Percentiles rank a stretch among this genome's conserved stretches.
These are phyloP conservation scores for Anguilla anguilla DNA, from an alignment of 2,797 vertebrate genomes.

Conservation along the genomic window DNA sequence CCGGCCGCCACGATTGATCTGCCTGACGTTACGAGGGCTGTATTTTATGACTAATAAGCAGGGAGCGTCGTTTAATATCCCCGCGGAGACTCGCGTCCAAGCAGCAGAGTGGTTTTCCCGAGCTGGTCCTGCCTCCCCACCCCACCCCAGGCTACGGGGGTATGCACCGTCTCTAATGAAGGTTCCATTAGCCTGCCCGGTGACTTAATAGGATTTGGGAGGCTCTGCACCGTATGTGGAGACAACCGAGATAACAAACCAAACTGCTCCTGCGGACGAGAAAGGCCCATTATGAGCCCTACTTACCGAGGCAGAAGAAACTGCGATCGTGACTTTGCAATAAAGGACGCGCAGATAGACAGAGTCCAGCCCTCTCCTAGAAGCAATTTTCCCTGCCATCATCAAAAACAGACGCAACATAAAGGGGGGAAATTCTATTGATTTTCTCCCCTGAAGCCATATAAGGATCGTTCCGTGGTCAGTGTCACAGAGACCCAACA, in stretches of 20 bases:
- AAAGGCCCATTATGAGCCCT: conserved; percentile 21
- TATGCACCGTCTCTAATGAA: conserved; percentile 52
- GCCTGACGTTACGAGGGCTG: conserved; percentile 13
- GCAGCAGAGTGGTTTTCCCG: conserved; percentile 33
- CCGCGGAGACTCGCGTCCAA: conserved; percentile 32
- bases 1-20: conserved; percentile 2
- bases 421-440: conserved; percentile 56
- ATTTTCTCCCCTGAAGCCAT: conserved; percentile 41
- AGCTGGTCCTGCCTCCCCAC: background rate
- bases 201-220: conserved; percentile 50
- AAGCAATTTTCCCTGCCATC: conserved; percentile 64
- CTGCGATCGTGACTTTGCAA: conserved; percentile 61
- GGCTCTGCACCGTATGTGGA: conserved; percentile 30
- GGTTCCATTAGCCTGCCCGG: conserved; percentile 49
- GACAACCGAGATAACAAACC: conserved; percentile 15
- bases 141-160: background rate
- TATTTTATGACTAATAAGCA: conserved; percentile 38
- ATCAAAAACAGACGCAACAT: conserved; percentile 71
- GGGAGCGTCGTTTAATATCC: conserved; percentile 31
- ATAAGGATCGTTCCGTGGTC: background rate
- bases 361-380: background rate
- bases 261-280: background rate
- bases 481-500: conserved; percentile 20
- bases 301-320: conserved; percentile 19
- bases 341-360: conserved; percentile 37